phyloP scores from a whole-genome alignment of 2,113 vertebrate species.

The Lepus europaeus region DNA sequence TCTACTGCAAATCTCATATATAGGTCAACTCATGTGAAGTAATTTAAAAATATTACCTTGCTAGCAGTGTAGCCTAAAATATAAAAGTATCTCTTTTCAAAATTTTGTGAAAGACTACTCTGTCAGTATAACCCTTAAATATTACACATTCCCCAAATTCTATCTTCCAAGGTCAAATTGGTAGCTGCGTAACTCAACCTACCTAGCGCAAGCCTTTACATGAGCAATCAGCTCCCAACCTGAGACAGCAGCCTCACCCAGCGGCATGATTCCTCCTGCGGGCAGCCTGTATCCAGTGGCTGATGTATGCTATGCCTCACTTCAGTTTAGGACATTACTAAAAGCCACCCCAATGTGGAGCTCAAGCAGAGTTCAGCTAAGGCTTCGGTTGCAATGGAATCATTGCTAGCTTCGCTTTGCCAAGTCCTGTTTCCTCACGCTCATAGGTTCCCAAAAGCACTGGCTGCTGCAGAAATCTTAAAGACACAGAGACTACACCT shows the following conservation, averaged over 20 bases:
- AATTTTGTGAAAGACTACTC: not conserved
- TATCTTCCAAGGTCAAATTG: not conserved
- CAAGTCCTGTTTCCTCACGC: not conserved
- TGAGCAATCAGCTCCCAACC: not conserved
- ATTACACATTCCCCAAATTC: not conserved
- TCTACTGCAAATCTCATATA: not conserved
- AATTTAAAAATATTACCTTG: constrained; percentile 28
- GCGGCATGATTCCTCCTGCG: not conserved
- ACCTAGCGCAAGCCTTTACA: not conserved
- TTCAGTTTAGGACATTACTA: not conserved
- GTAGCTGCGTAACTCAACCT: not conserved
- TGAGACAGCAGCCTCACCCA: not conserved
- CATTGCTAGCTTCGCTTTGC: not conserved
- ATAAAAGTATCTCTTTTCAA: not conserved
- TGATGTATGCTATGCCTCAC: not conserved
- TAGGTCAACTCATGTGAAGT: constrained; percentile 4
- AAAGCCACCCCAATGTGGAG: not conserved
- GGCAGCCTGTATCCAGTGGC: not conserved
- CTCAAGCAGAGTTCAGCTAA: not conserved
- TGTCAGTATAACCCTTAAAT: not conserved
- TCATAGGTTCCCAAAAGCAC: not conserved
- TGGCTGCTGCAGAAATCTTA: not conserved
- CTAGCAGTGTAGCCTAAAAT: not conserved
- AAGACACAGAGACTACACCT: not conserved
- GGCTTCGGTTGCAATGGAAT: not conserved